phyloP scores from a whole-genome alignment of 2,113 vertebrate genomes.

The Sciurus niger region DNA sequence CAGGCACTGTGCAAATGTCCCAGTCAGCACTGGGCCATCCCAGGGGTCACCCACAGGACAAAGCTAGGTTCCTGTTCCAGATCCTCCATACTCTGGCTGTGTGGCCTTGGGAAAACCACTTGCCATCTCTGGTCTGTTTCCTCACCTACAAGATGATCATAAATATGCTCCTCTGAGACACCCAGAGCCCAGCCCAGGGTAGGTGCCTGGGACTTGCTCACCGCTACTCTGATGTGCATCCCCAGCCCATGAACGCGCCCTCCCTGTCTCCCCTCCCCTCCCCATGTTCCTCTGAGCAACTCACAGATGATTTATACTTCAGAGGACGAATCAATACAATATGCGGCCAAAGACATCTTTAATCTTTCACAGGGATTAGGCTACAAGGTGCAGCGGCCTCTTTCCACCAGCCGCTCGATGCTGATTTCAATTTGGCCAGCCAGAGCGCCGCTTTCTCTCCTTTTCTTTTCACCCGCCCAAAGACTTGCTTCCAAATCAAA shows the following conservation, averaged over 20 bases:
- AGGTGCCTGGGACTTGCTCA: background rate
- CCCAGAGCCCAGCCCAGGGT: background rate
- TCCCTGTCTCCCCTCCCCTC: background rate
- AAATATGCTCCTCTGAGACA: background rate
- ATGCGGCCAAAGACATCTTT: slow-evolving; percentile 82
- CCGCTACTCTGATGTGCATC: rapidly evolving
- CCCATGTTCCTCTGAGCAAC: background rate
- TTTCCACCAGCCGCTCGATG: slow-evolving; percentile 74
- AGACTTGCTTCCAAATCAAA: slow-evolving; percentile 57
- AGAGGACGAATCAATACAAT: slow-evolving; percentile 82
- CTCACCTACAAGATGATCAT: background rate
- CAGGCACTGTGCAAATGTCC: background rate
- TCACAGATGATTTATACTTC: slow-evolving; percentile 81
- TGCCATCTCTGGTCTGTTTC: background rate
- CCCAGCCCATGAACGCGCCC: rapidly evolving
- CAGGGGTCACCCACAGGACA: background rate
- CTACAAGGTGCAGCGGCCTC: slow-evolving; percentile 75
- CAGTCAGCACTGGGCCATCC: background rate
- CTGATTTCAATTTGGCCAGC: slow-evolving; percentile 83
- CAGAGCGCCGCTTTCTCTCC: background rate
- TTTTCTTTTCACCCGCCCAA: slow-evolving; percentile 7
- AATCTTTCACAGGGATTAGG: slow-evolving; percentile 84
- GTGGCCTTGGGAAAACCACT: background rate
- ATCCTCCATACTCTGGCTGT: background rate
- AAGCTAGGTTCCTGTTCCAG: background rate